phyloP scores from a whole-genome alignment of 2,888 invertebrate species.

The Leptinotarsa peninsularis region DNA sequence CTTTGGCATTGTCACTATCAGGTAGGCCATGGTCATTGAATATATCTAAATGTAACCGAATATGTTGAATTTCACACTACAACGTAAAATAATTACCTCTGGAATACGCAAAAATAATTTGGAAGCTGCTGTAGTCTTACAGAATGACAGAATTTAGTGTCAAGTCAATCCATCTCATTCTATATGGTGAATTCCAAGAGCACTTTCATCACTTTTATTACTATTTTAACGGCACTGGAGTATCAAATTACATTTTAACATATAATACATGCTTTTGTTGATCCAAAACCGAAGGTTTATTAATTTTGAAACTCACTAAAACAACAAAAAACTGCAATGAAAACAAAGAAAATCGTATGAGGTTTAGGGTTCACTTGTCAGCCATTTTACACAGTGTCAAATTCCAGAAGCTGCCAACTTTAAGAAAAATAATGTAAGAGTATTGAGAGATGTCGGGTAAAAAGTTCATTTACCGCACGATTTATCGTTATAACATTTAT shows the following conservation, averaged over 20 bases:
- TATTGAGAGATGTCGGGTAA: slow-evolving; percentile 22
- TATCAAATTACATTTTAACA: slow-evolving; percentile 37
- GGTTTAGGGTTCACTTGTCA: slow-evolving; percentile 62
- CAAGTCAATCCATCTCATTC: slow-evolving; percentile 64
- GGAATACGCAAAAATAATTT: slow-evolving; percentile 57
- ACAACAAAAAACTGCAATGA: slow-evolving; percentile 63
- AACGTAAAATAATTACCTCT: slow-evolving; percentile 57
- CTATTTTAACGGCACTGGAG: slow-evolving; percentile 35
- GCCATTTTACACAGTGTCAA: slow-evolving; percentile 67
- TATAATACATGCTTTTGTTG: slow-evolving; percentile 25
- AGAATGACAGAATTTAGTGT: slow-evolving; percentile 63
- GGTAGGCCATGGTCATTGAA: neutral
- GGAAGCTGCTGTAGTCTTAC: slow-evolving; percentile 55
- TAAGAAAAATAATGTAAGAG: slow-evolving; percentile 40
- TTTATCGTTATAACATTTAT: slow-evolving; percentile 2
- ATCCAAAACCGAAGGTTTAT: slow-evolving; percentile 39
- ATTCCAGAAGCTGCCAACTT: slow-evolving; percentile 65
- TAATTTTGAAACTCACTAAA: slow-evolving; percentile 53
- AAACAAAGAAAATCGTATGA: slow-evolving; percentile 67
- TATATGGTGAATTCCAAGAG: slow-evolving; percentile 63
- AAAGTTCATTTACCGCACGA: neutral
- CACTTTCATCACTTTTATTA: slow-evolving; percentile 55
- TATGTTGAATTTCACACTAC: slow-evolving; percentile 14
- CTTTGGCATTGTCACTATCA: slow-evolving; percentile 54
- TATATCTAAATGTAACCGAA: neutral